Percentiles rank a stretch among this genome's conserved stretches.
These are phyloP conservation scores for Donacobius atricapilla DNA, from an alignment of 2,113 vertebrate genomes.

Conservation along the genomic window DNA sequence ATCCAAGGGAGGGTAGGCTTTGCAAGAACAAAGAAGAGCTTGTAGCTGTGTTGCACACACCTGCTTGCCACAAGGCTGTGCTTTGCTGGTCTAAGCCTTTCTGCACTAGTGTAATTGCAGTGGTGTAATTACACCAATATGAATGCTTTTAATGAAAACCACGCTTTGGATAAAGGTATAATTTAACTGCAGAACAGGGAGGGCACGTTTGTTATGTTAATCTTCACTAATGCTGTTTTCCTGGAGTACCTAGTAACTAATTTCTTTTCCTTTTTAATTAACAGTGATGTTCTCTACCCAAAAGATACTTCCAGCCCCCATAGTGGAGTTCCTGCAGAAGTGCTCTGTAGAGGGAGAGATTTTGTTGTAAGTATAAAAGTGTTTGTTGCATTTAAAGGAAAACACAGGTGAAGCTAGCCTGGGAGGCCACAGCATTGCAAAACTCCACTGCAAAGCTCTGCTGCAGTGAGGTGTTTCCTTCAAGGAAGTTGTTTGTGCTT, in stretches of 20 bases:
- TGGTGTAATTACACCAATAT: neutral
- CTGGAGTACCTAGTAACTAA: neutral
- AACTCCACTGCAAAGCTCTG: neutral
- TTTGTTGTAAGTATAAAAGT: conserved; percentile 85
- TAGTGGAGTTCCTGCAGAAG: conserved; percentile 92
- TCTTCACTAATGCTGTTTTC: neutral
- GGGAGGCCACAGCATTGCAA: neutral
- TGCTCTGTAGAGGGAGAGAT: conserved; percentile 93
- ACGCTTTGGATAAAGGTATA: conserved; percentile 10
- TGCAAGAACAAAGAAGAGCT: conserved; percentile 40
- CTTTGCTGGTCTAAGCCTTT: conserved; percentile 42
- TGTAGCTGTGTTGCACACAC: neutral
- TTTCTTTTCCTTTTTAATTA: conserved; percentile 2
- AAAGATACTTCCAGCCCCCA: conserved; percentile 94
- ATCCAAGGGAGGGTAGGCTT: neutral
- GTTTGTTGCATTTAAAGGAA: neutral
- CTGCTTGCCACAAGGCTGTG: conserved; percentile 1
- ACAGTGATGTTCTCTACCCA: conserved; percentile 94
- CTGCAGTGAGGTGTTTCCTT: neutral
- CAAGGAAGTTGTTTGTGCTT: neutral
- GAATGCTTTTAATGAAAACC: conserved; percentile 33
- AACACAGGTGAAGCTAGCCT: neutral
- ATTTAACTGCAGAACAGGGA: conserved; percentile 30
- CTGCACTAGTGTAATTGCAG: conserved; percentile 6
- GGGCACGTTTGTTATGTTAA: neutral